Conservation (phyloP, 2,113 vertebrate species). For the Corythoichthys intestinalis region DNA sequence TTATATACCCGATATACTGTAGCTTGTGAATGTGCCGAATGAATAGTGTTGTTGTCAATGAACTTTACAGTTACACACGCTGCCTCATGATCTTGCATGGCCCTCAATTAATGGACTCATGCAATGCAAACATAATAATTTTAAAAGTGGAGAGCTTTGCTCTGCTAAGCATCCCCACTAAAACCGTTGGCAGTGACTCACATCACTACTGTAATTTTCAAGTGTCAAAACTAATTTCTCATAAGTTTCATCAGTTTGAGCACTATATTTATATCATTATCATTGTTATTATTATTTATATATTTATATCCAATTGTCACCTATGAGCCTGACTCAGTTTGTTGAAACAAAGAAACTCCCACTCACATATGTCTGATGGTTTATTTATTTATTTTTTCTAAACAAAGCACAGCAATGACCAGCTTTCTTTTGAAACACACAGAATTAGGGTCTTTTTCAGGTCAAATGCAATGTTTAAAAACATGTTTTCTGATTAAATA, state of each 20-base stretch:
- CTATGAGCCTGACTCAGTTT: not conserved
- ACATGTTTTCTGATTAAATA: not conserved
- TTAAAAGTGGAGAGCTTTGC: too few species aligned
- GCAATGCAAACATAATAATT: not conserved
- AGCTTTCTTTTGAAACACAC: slow-evolving; percentile 36
- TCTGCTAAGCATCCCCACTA: too few species aligned
- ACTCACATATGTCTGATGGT: slow-evolving; percentile 17
- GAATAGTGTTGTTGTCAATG: not conserved
- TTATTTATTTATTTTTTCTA: slow-evolving; percentile 32
- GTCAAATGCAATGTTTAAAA: slow-evolving; percentile 12
- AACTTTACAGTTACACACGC: slow-evolving; percentile 21
- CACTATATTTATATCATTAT: not conserved
- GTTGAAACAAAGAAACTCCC: slow-evolving; percentile 12
- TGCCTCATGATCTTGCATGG: not conserved
- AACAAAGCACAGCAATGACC: slow-evolving; percentile 38
- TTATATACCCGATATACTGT: slow-evolving; percentile 31
- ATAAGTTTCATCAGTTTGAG: not conserved
- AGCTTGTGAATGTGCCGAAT: slow-evolving; percentile 18
- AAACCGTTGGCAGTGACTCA: not conserved
- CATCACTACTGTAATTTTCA: not conserved
- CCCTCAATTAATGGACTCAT: not conserved
- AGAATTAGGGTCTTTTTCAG: slow-evolving; percentile 27
- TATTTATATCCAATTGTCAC: not conserved
- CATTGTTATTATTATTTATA: too few species aligned
- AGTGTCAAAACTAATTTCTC: not conserved